phyloP scores from a whole-genome alignment of 2,797 vertebrate species.

The Acomys russatus region DNA sequence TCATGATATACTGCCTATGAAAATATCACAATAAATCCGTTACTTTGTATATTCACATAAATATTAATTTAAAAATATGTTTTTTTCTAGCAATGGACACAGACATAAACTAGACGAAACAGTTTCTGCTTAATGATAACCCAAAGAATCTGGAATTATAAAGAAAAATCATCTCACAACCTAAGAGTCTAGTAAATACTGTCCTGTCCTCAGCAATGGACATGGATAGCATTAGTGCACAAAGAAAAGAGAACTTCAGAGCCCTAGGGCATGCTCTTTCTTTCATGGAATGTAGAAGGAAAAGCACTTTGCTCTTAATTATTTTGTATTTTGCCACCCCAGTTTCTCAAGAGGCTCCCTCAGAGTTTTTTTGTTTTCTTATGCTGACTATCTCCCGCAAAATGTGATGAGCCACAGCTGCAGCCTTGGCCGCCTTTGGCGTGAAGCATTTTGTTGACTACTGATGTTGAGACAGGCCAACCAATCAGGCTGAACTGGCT shows the following conservation, averaged over 20 bases:
- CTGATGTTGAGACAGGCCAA: slow-evolving; percentile 43
- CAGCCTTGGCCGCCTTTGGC: slow-evolving; percentile 18
- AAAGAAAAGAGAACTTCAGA: slow-evolving; percentile 1
- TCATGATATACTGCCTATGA: not conserved
- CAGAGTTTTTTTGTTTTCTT: slow-evolving; percentile 49
- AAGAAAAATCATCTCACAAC: not conserved
- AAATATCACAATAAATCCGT: not conserved
- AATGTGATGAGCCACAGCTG: not conserved
- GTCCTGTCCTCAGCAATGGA: not conserved
- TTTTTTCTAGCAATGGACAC: not conserved
- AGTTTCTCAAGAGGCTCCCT: slow-evolving; percentile 27
- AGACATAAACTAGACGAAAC: slow-evolving; percentile 31
- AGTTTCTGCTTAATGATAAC: not conserved
- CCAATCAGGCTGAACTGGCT: not conserved
- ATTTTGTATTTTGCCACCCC: slow-evolving; percentile 34
- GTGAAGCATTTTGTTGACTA: slow-evolving; percentile 55
- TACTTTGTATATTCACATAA: not conserved
- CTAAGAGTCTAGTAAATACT: not conserved
- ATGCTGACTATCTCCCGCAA: not conserved
- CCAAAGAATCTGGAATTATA: not conserved
- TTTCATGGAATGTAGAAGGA: slow-evolving; percentile 20
- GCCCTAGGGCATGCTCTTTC: not conserved
- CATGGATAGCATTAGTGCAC: not conserved
- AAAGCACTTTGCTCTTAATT: slow-evolving; percentile 10
- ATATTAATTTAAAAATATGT: not conserved